Base-by-base conservation (phyloP, 2,888 invertebrate genomes). In the Thysanoteuthis rhombus region DNA sequence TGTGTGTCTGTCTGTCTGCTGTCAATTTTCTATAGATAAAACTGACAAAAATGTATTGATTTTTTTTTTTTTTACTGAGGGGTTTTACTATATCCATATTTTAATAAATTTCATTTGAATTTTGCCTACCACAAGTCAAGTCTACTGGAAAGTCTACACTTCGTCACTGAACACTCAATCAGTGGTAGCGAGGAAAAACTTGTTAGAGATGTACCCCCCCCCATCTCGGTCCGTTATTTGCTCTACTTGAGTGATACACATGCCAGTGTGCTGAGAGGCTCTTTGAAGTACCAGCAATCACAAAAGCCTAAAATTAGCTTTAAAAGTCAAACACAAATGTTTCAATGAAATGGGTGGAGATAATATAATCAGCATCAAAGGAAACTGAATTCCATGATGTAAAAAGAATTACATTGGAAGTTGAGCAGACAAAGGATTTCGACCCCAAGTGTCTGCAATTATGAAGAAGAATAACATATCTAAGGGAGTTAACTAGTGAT, bases 261-360 rank as follows among this genome's bases (percentile, higher is more conserved):
- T n/a, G 52, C 6, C 16, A 16, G 52, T 25, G 25, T 52, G 52
- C 28, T 25, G 22, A 52, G 25, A 52, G 25, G 5, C 3, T 25
- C 52, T 52, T 28, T 52, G 52, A 52, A 25, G 52, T 25, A 52
- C 52, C 22, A 22, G 25, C 25, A 6, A 75, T 75, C 16, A n/a
- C 12, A 75, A 75, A 36, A 75, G 75, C 75, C n/a, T 16, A 38
- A 52, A 38, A 36, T 89, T 89, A 39, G 36, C 91, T 90, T 52
- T 39, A 93, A 52, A 92, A 93, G 92, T 40, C 75, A 89, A 93
- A 93, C 75, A 39, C n/a, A 92, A 92, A 75, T 91, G 47, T 91
- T 22, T 52, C 32, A 16, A 12, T 89, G n/a, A 75, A 75, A n/a
- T 75, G 75, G 75, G n/a, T n/a, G n/a, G n/a, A 36, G 75, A 75